A percentile compares a stretch with the other conserved stretches of the same genome.
Evolutionary conservation across 2,797 vertebrate genomes (phyloP).

Genomic region (Allobates femoralis): DNA sequence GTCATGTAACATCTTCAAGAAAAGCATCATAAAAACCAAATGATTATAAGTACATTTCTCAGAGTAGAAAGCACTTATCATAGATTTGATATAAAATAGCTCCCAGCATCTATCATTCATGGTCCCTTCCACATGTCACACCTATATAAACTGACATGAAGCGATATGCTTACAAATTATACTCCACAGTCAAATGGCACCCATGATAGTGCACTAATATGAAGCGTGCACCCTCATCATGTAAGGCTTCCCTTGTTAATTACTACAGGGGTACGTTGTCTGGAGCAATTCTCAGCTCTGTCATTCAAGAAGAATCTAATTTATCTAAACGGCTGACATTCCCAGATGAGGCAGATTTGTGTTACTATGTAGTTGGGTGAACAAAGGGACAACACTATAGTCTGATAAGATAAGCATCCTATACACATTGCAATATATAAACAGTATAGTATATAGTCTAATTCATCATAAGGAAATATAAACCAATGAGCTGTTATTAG

Average conservation of each 20-base stretch:
- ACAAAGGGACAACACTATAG: not conserved
- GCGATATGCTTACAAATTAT: not conserved
- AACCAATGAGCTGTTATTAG: too few species aligned
- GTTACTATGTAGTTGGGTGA: not conserved
- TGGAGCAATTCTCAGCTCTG: slow-evolving; percentile 8
- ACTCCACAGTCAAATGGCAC: not conserved
- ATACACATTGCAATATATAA: too few species aligned
- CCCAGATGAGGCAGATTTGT: not conserved
- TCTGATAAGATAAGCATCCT: too few species aligned
- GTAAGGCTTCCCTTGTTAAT: slow-evolving; percentile 17
- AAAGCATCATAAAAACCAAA: slow-evolving; percentile 75
- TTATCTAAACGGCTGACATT: slow-evolving; percentile 32
- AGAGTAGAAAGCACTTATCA: slow-evolving; percentile 2
- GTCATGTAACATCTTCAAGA: slow-evolving; percentile 60
- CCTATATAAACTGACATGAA: not conserved
- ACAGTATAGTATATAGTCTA: too few species aligned
- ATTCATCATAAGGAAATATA: too few species aligned
- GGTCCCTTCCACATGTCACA: not conserved
- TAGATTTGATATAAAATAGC: slow-evolving; percentile 7
- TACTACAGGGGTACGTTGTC: slow-evolving; percentile 27
- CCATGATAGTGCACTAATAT: not conserved
- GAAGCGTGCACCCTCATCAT: not conserved
- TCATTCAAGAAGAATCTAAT: slow-evolving; percentile 49
- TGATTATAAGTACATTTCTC: slow-evolving; percentile 72
- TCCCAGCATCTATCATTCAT: slow-evolving; percentile 9